Conservation (phyloP, 1,140 invertebrate genomes). For the Scaptodrosophila lebanonensis region DNA sequence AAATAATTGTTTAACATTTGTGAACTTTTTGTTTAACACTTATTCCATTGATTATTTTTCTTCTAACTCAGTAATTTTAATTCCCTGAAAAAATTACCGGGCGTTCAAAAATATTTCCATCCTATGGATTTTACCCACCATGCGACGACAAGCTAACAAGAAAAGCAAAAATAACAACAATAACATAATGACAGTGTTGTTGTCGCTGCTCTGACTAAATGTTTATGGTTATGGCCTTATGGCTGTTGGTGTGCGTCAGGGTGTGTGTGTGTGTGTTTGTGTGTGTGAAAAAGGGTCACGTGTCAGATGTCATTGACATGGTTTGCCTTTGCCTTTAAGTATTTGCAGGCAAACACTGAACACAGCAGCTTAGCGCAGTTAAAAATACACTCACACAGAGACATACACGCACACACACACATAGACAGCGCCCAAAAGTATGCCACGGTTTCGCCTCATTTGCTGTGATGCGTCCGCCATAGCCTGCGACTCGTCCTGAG, state of each 20-base stretch:
- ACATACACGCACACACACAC: slow-evolving; percentile 14
- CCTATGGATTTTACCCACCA: too few relatives aligned
- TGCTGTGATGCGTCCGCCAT: slow-evolving; percentile 21
- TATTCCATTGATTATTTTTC: too few relatives aligned
- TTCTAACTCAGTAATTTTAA: too few relatives aligned
- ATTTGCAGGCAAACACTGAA: slow-evolving; percentile 54
- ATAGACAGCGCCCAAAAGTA: slow-evolving; percentile 40
- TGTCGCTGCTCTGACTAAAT: slow-evolving; percentile 51
- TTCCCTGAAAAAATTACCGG: too few relatives aligned
- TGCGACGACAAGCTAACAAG: not conserved
- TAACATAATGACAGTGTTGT: slow-evolving; percentile 4
- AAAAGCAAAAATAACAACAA: slow-evolving; percentile 1
- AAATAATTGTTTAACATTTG: too few relatives aligned
- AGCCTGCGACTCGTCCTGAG: slow-evolving; percentile 1
- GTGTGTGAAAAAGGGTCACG: slow-evolving; percentile 65
- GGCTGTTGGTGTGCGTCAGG: slow-evolving; percentile 15
- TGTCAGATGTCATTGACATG: slow-evolving; percentile 75
- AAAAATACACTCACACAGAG: slow-evolving; percentile 6
- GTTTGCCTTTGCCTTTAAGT: slow-evolving; percentile 68
- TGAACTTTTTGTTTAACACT: too few relatives aligned
- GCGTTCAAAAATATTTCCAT: too few relatives aligned
- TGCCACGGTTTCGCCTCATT: slow-evolving; percentile 67
- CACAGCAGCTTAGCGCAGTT: not conserved
- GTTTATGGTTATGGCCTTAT: slow-evolving; percentile 70
- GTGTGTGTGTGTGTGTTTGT: slow-evolving; percentile 15